Conservation (phyloP, 1,140 invertebrate genomes). For the Macrobrachium rosenbergii region DNA sequence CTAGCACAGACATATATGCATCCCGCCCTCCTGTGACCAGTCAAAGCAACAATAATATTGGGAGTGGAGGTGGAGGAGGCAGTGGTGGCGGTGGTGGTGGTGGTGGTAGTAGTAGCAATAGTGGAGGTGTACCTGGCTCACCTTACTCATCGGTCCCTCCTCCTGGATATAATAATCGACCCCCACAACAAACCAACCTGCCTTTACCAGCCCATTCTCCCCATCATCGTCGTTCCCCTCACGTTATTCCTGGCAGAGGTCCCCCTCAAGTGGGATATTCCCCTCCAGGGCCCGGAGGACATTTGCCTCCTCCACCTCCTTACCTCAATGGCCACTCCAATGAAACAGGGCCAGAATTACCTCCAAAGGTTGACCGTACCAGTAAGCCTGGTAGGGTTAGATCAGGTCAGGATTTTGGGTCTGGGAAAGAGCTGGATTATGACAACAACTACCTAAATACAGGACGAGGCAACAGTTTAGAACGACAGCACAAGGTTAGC, state of each 20-base stretch:
- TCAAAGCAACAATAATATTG: not conserved
- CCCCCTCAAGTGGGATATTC: conserved; percentile 46
- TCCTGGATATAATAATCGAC: conserved; percentile 50
- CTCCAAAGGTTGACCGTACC: conserved; percentile 84
- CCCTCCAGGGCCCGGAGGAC: conserved; percentile 38
- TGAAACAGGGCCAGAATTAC: conserved; percentile 78
- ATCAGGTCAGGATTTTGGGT: conserved; percentile 71
- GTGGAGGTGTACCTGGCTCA: conserved; percentile 47
- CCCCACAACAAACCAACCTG: conserved; percentile 54
- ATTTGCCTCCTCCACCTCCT: conserved; percentile 50
- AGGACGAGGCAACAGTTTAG: conserved; percentile 55
- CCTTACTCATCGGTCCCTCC: conserved; percentile 50
- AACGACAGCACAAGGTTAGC: conserved; percentile 64
- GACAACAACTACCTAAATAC: conserved; percentile 68
- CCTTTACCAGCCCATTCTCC: conserved; percentile 67
- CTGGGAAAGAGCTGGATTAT: conserved; percentile 69
- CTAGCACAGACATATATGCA: conserved; percentile 62
- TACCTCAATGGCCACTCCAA: conserved; percentile 51
- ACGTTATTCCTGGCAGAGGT: conserved; percentile 59
- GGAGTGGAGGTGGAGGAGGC: too few species aligned
- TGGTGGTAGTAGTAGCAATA: conserved; percentile 2
- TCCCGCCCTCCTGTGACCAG: conserved; percentile 34
- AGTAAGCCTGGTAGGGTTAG: conserved; percentile 77
- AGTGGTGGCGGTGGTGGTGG: conserved; percentile 34
- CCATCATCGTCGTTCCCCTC: conserved; percentile 63